phyloP scores from a whole-genome alignment of 2,113 vertebrate species.

The Sebastes fasciatus region DNA sequence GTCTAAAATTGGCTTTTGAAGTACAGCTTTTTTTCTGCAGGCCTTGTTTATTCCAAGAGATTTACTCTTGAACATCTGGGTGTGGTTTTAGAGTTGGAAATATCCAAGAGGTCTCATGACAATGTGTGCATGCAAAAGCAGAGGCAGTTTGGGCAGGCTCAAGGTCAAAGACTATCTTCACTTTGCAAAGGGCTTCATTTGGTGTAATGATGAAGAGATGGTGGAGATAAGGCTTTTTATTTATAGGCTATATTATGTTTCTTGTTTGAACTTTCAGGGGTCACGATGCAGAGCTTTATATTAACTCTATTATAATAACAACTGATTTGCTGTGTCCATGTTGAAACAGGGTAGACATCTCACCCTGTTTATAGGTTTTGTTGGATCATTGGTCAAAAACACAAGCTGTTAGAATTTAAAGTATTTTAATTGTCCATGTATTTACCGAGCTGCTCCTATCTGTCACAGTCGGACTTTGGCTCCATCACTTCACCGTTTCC shows the following conservation, averaged over 20 bases:
- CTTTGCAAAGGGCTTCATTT: background rate
- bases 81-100: constrained; percentile 8
- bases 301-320: background rate
- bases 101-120: constrained; percentile 9
- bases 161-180: constrained; percentile 54
- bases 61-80: constrained; percentile 8
- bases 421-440: constrained; percentile 85
- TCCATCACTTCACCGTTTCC: constrained; percentile 88
- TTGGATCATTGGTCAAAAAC: background rate
- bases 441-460: constrained; percentile 93
- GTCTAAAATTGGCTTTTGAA: background rate
- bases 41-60: background rate
- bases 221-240: background rate
- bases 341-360: background rate
- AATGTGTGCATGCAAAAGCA: background rate
- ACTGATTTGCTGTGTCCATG: background rate
- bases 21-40: background rate
- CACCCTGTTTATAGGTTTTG: background rate
- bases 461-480: constrained; percentile 89
- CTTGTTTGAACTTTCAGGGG: background rate
- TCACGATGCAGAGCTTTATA: background rate
- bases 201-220: background rate
- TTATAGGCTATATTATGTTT: background rate
- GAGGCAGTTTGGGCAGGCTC: constrained; percentile 51
- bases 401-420: background rate